These are phyloP conservation scores for Chloromyia formosa DNA, from an alignment of 2,888 invertebrate genomes.

Conservation along the genomic window DNA sequence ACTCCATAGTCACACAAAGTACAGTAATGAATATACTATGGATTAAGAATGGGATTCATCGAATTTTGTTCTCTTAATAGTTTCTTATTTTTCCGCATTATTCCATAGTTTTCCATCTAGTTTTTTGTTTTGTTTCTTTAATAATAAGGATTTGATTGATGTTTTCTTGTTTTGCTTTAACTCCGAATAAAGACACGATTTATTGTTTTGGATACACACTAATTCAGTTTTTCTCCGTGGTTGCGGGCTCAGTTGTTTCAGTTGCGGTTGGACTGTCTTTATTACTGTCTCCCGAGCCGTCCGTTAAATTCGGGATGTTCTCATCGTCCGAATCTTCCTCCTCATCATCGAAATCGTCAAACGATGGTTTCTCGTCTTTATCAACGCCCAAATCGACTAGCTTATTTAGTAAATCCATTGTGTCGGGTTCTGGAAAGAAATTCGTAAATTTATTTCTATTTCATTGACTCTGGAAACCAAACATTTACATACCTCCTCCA, in stretches of 20 bases:
- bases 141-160: constrained; percentile 34
- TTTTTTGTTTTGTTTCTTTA: constrained; percentile 6
- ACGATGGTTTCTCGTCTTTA: constrained; percentile 72
- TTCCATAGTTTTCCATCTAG: too few species aligned
- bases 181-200: too few species aligned
- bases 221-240: constrained; percentile 32
- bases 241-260: not conserved
- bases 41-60: constrained; percentile 23
- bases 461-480: not conserved
- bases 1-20: constrained; percentile 29
- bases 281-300: constrained; percentile 38
- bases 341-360: constrained; percentile 76
- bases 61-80: too few species aligned
- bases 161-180: not conserved
- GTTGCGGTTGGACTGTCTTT: constrained; percentile 20
- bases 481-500: constrained; percentile 37
- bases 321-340: constrained; percentile 79
- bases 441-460: constrained; percentile 21
- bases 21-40: constrained; percentile 37
- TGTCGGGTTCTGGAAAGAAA: constrained; percentile 47
- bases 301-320: constrained; percentile 59
- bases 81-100: too few species aligned
- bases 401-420: constrained; percentile 54
- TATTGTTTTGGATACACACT: not conserved
- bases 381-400: constrained; percentile 59